These are phyloP conservation scores for Alligator sinensis DNA, from an alignment of 2,113 vertebrate genomes.

Conservation along the genomic window DNA sequence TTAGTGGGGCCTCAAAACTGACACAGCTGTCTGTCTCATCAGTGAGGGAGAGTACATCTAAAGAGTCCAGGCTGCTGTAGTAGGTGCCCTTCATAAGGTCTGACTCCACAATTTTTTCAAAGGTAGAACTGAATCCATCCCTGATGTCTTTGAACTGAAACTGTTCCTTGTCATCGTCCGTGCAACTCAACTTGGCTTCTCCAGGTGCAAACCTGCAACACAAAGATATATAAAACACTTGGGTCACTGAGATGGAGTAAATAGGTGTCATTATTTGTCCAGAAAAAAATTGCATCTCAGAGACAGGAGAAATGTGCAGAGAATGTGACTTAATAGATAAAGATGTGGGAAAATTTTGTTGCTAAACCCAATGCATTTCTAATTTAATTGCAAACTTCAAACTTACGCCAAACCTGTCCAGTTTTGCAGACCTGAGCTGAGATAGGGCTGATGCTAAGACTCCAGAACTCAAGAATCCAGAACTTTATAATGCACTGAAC, in stretches of 20 bases:
- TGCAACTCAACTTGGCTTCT: constrained; percentile 64
- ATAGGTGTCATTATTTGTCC: background rate
- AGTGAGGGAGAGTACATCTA: constrained; percentile 94
- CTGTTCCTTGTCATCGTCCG: constrained; percentile 78
- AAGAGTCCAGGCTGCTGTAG: constrained; percentile 96
- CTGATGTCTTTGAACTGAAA: constrained; percentile 86
- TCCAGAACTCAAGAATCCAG: background rate
- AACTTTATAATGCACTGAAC: background rate
- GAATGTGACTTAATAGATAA: background rate
- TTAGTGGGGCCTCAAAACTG: constrained; percentile 95
- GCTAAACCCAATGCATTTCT: background rate
- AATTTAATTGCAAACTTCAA: background rate
- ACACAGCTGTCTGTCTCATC: constrained; percentile 98
- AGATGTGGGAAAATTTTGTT: background rate
- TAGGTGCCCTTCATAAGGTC: constrained; percentile 93
- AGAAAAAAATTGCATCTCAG: background rate
- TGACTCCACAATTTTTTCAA: constrained; percentile 96
- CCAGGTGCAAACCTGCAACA: constrained; percentile 70
- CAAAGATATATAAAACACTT: constrained; percentile 1
- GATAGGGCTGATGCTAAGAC: background rate
- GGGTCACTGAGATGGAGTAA: background rate
- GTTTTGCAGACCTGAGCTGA: background rate
- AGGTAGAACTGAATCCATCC: constrained; percentile 95
- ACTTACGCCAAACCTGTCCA: background rate
- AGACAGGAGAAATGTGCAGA: background rate